A percentile compares a stretch with the other conserved stretches of the same genome.
phyloP scores from a whole-genome alignment of 2,113 vertebrate species.

The Notarius quadriscutis region DNA sequence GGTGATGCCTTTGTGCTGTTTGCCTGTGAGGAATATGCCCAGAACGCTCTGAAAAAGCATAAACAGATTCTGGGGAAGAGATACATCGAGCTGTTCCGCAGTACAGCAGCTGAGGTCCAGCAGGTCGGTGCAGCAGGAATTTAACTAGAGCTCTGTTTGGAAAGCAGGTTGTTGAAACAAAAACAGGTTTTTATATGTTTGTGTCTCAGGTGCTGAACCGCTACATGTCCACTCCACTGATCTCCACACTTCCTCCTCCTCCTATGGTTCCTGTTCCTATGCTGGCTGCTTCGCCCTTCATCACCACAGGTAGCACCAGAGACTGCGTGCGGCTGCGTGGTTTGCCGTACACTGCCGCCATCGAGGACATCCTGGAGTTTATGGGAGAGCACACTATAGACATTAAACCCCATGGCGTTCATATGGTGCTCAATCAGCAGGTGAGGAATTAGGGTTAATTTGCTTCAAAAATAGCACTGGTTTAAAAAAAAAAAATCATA shows the following conservation, averaged over 20 bases:
- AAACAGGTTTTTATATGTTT: neutral
- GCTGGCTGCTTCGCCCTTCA: slow-evolving; percentile 80
- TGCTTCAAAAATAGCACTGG: neutral
- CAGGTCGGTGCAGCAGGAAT: slow-evolving; percentile 76
- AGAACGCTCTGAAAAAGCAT: slow-evolving; percentile 92
- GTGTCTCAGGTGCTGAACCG: slow-evolving; percentile 85
- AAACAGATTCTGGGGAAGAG: slow-evolving; percentile 95
- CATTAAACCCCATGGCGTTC: slow-evolving; percentile 93
- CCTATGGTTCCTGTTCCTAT: slow-evolving; percentile 82
- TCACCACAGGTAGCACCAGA: slow-evolving; percentile 76
- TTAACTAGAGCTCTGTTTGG: neutral
- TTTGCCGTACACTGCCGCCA: slow-evolving; percentile 89
- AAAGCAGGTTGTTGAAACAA: neutral
- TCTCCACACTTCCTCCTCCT: slow-evolving; percentile 84
- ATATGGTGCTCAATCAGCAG: slow-evolving; percentile 98
- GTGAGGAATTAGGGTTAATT: slow-evolving; percentile 62
- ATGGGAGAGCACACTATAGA: slow-evolving; percentile 90
- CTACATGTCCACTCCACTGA: slow-evolving; percentile 90
- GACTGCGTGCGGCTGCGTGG: slow-evolving; percentile 91
- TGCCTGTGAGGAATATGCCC: slow-evolving; percentile 93
- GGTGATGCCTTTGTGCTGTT: slow-evolving; percentile 96
- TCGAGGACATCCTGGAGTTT: slow-evolving; percentile 94
- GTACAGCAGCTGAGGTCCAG: slow-evolving; percentile 94
- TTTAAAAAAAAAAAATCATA: too few species aligned
- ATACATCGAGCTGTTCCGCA: slow-evolving; percentile 95